Evolutionary conservation across 2,888 invertebrate species (phyloP).

Genomic region (Melinaea menophilus): DNA sequence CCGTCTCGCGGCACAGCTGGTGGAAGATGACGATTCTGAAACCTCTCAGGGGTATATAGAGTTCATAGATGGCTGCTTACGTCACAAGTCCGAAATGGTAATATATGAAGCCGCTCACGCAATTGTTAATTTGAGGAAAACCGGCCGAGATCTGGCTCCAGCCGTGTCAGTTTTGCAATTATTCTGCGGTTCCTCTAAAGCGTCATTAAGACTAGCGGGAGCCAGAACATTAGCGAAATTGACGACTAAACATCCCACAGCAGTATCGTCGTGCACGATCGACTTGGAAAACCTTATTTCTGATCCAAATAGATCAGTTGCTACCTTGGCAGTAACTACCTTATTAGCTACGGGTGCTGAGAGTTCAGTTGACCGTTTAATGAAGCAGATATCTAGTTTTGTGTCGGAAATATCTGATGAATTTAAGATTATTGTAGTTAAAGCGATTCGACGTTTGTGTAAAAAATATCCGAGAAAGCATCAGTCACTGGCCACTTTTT

Average conservation of each 20-base stretch:
- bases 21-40: slow-evolving; percentile 90
- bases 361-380: slow-evolving; percentile 97
- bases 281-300: slow-evolving; percentile 99
- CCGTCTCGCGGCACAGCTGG: slow-evolving; percentile 94
- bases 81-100: slow-evolving; percentile 99
- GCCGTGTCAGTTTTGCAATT: slow-evolving; percentile 98
- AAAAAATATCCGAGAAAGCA: slow-evolving; percentile 99
- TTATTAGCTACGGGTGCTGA: slow-evolving; percentile 98
- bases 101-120: slow-evolving; percentile 99
- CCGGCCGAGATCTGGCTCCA: slow-evolving; percentile 91
- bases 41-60: slow-evolving; percentile 88
- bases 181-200: slow-evolving; percentile 98
- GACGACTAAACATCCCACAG: slow-evolving; percentile 96
- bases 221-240: slow-evolving; percentile 97
- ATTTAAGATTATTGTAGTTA: slow-evolving; percentile 99
- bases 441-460: slow-evolving; percentile 92
- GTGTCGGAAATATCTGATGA: slow-evolving; percentile 99
- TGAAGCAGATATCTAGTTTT: slow-evolving; percentile 99
- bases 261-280: slow-evolving; percentile 98
- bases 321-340: slow-evolving; percentile 98
- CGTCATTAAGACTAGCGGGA: slow-evolving; percentile 97
- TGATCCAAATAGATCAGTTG: slow-evolving; percentile 97
- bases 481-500: slow-evolving; percentile 95
- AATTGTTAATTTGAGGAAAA: slow-evolving; percentile 93
- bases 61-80: slow-evolving; percentile 95